phyloP scores from a whole-genome alignment of 1,140 invertebrate species.

The Zaprionus vittiger region DNA sequence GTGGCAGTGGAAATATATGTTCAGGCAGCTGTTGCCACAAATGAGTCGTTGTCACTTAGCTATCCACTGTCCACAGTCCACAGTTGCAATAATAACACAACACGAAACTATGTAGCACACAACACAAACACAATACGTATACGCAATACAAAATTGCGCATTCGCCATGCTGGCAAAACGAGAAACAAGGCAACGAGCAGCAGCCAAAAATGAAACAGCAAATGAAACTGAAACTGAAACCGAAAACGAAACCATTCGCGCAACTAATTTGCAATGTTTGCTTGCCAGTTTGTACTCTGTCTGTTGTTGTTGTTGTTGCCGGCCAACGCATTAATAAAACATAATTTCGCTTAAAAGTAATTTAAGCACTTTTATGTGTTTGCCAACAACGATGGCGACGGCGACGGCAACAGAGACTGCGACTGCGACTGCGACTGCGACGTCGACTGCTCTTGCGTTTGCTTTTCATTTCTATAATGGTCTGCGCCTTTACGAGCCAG shows the following conservation, averaged over 20 bases:
- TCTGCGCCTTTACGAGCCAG: slow-evolving; percentile 72
- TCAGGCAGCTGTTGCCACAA: slow-evolving; percentile 51
- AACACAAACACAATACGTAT: slow-evolving; percentile 10
- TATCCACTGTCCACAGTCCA: neutral
- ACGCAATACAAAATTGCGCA: slow-evolving; percentile 49
- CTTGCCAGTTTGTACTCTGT: slow-evolving; percentile 25
- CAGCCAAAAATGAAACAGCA: slow-evolving; percentile 30
- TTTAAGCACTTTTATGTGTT: slow-evolving; percentile 80
- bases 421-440: slow-evolving; percentile 19
- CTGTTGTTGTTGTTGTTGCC: slow-evolving; percentile 21
- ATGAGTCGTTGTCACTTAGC: slow-evolving; percentile 48
- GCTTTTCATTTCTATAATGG: slow-evolving; percentile 82
- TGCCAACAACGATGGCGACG: slow-evolving; percentile 48
- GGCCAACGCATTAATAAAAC: slow-evolving; percentile 74
- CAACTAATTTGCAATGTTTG: slow-evolving; percentile 54
- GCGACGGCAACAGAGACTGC: slow-evolving; percentile 8
- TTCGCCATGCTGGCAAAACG: slow-evolving; percentile 23
- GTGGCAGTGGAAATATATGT: slow-evolving; percentile 45
- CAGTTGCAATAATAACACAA: slow-evolving; percentile 25
- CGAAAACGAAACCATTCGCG: slow-evolving; percentile 31
- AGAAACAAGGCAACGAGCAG: slow-evolving; percentile 12
- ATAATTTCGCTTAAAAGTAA: slow-evolving; percentile 81
- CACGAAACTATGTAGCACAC: neutral
- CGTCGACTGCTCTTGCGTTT: slow-evolving; percentile 50
- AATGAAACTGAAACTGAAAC: slow-evolving; percentile 33